Evolutionary conservation across 2,113 vertebrate genomes (phyloP), one percentile per base, ranked within the genome.

Genomic region (Colaptes auratus): DNA sequence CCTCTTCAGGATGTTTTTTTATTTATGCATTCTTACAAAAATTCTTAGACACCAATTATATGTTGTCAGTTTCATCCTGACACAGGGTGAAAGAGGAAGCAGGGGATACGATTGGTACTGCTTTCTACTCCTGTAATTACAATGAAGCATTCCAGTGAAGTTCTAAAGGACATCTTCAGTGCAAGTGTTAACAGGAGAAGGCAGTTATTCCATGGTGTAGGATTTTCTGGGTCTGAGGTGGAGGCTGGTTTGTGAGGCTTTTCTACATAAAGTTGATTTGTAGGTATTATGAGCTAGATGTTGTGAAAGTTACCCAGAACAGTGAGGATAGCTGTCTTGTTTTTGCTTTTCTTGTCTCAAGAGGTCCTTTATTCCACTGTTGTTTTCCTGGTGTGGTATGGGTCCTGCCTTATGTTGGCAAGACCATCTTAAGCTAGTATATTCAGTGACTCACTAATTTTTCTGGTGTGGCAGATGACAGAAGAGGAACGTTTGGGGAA

Each of bases 1-100:
- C 36, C 61, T 92, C 24, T 95, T 95, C 88, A 94, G 77, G 60
- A 71, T 95, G 50, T 5, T 55, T 86, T 88, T 75, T 95, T 50
- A 79, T 89, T 80, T 73, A 3, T 74, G 15, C 46, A 35, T 50
- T 61, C 11, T 87, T 67, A 36, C 19, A 28, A 82, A 92, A 90
- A 30, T 90, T 94, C 66, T 36, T 82, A 60, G 53, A 30, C 10
- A 61, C 12, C 17, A 39, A 8, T 59, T 63, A 46, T 81, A 27
- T 53, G 10, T 65, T 71, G 36, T 35, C 25, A 50, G 25, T 82
- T 93, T 59, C 36, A 53, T 48, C 31, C 70, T 90, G 56, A 25
- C 25, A 18, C 0, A 24, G 10, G n/a, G 14, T 64, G 44, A 63
- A 23, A 58, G 0, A 4, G 28, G 30, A 8, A 86, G 39, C 30